Conservation (phyloP, 92 coral and sea anemone genomes). For the Anthopleura xanthogrammica region DNA sequence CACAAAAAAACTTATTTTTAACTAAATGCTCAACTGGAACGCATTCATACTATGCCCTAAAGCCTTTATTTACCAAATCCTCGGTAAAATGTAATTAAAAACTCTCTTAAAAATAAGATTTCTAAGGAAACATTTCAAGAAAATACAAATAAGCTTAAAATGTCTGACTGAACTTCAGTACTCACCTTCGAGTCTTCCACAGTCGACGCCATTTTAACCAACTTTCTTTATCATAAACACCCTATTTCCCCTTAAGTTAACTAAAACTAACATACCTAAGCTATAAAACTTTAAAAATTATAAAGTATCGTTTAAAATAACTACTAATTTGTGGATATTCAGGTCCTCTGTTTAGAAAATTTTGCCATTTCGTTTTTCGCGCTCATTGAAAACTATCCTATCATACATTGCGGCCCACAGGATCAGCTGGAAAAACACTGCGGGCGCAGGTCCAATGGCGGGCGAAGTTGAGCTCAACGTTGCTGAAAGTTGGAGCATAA, state of each 20-base stretch:
- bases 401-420: background rate
- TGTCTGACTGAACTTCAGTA: background rate
- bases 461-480: background rate
- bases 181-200: background rate
- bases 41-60: background rate
- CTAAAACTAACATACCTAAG: background rate
- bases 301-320: background rate
- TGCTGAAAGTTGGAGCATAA: constrained; percentile 1
- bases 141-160: background rate
- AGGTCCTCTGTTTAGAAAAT: background rate
- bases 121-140: background rate
- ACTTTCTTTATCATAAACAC: background rate
- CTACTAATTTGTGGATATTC: background rate
- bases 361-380: background rate
- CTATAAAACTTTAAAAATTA: background rate
- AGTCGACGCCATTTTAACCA: background rate
- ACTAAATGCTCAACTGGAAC: background rate
- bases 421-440: background rate
- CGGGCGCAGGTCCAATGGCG: background rate
- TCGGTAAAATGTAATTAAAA: background rate
- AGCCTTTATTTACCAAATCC: background rate
- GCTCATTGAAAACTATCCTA: background rate
- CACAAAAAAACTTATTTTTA: background rate
- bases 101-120: background rate
- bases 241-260: background rate